These are phyloP conservation scores for Anguilla pacifica DNA, from an alignment of 2,797 vertebrate genomes.

Conservation along the genomic window DNA sequence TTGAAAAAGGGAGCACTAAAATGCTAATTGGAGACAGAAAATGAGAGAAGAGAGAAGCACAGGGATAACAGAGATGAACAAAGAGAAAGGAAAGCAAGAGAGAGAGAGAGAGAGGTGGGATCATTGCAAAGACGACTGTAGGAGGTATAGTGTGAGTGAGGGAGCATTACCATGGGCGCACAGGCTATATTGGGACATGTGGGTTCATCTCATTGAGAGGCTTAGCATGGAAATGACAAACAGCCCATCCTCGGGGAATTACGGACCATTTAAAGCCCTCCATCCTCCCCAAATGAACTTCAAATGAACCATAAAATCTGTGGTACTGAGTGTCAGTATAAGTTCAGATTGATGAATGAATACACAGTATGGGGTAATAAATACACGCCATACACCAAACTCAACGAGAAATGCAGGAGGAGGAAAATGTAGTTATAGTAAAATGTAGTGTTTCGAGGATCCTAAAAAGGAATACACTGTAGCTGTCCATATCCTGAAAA, in stretches of 20 bases:
- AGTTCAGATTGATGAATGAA: not conserved
- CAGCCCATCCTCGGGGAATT: not conserved
- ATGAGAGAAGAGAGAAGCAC: not conserved
- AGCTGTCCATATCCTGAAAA: too few relatives aligned
- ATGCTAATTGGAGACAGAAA: not conserved
- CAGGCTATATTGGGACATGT: not conserved
- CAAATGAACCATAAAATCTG: not conserved
- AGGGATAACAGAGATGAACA: not conserved
- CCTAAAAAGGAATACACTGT: too few relatives aligned
- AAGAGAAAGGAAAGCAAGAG: not conserved
- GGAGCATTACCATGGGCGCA: not conserved
- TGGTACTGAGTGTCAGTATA: not conserved
- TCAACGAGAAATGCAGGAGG: too few relatives aligned
- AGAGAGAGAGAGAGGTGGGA: not conserved
- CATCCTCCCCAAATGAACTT: not conserved
- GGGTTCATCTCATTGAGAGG: not conserved
- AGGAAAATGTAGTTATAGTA: too few relatives aligned
- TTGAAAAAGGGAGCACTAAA: constrained; percentile 7
- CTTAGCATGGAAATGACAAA: not conserved
- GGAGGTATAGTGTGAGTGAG: not conserved
- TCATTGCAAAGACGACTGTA: not conserved
- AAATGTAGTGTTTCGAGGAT: too few relatives aligned
- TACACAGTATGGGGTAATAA: not conserved
- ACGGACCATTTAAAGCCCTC: not conserved
- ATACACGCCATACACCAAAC: not conserved